Percentiles rank a stretch among this genome's conserved stretches.
Conservation (phyloP, 2,797 vertebrate genomes). For the Calcarius lapponicus region DNA sequence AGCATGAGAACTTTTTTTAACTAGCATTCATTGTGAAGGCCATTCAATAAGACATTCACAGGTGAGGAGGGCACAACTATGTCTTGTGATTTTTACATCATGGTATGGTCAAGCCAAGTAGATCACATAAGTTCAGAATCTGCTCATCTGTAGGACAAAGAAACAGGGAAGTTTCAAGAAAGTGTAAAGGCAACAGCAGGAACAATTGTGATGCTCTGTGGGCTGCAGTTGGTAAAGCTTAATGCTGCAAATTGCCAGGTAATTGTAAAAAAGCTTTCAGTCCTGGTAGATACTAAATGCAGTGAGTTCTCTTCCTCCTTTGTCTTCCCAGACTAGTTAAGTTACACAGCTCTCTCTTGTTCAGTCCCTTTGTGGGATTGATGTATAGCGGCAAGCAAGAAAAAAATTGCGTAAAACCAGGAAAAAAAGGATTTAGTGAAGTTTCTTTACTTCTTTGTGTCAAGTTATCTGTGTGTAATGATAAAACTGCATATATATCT, state of each 20-base stretch:
- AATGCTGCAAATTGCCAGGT: not conserved
- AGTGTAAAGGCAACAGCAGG: not conserved
- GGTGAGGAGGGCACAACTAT: not conserved
- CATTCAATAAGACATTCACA: not conserved
- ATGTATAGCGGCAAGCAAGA: not conserved
- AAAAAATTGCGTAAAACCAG: not conserved
- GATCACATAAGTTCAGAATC: not conserved
- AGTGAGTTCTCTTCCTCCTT: not conserved
- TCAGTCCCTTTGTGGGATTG: not conserved
- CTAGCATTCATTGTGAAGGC: not conserved
- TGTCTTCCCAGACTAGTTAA: not conserved
- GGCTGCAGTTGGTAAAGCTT: not conserved
- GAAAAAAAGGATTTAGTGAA: not conserved
- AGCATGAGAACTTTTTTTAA: not conserved
- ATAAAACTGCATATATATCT: not conserved
- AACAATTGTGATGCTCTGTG: not conserved
- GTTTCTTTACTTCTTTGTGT: not conserved
- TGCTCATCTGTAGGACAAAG: not conserved
- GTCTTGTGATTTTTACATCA: not conserved
- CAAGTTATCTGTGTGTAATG: not conserved
- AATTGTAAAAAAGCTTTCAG: not conserved
- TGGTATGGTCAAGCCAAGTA: not conserved
- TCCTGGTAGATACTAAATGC: not conserved
- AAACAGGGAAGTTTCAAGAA: not conserved
- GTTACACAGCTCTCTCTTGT: not conserved